phyloP scores from a whole-genome alignment of 2,113 vertebrate genomes.

The Condylura cristata region DNA sequence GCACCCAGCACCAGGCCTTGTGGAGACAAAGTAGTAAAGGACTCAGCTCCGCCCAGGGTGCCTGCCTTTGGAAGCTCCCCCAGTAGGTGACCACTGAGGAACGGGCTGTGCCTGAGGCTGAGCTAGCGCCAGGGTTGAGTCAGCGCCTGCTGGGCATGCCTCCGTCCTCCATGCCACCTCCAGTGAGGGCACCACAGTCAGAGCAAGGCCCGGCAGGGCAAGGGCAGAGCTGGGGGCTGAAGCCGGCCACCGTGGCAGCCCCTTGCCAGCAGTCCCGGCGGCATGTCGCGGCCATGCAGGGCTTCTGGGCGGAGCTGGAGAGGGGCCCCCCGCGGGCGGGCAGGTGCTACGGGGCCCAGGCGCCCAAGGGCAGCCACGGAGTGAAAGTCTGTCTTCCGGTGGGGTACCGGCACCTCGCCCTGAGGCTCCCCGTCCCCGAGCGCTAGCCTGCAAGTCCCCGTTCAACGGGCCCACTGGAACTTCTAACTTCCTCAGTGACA shows the following conservation, averaged over 20 bases:
- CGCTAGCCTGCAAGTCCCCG: too few species aligned
- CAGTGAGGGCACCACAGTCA: background rate
- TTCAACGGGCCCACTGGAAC: background rate
- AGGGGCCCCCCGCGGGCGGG: background rate
- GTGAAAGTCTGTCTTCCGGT: too few species aligned
- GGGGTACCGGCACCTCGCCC: background rate
- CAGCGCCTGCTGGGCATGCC: accelerated
- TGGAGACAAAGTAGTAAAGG: too few species aligned
- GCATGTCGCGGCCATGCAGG: background rate
- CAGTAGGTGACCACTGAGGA: background rate
- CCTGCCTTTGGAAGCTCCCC: background rate
- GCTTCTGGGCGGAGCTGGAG: background rate
- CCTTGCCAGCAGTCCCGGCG: accelerated
- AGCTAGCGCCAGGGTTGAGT: background rate
- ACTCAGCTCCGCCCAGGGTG: accelerated
- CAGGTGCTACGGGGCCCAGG: accelerated
- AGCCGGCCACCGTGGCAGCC: too few species aligned
- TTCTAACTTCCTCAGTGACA: background rate
- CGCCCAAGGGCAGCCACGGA: too few species aligned
- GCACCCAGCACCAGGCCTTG: background rate
- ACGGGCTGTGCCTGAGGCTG: accelerated
- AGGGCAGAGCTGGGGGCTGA: too few species aligned
- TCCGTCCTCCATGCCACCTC: accelerated
- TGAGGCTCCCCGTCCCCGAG: background rate
- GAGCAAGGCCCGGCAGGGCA: too few species aligned